phyloP scores from a whole-genome alignment of 2,113 vertebrate genomes.

The Antechinus stuartii region DNA sequence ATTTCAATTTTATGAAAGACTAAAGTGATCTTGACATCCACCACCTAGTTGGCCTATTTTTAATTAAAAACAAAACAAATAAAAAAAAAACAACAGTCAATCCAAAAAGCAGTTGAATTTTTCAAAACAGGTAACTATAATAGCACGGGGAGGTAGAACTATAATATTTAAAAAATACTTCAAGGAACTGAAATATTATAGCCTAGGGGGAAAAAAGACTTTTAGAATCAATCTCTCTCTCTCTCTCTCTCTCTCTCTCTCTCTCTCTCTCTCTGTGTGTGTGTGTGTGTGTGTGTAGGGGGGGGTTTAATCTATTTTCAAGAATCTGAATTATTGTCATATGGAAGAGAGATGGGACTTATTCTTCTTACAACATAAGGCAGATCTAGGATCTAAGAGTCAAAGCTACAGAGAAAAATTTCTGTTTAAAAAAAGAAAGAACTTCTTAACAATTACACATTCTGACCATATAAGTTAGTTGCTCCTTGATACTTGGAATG shows the following conservation, averaged over 20 bases:
- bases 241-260: too few species aligned
- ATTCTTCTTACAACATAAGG: neutral
- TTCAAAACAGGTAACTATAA: neutral
- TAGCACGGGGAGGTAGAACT: neutral
- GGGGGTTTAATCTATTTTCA: neutral
- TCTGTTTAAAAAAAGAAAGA: neutral
- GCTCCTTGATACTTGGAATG: neutral
- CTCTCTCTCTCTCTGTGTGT: too few species aligned
- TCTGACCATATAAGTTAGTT: neutral
- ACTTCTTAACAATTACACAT: neutral
- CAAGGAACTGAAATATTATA: neutral
- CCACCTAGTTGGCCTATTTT: neutral
- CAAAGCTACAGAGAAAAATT: neutral
- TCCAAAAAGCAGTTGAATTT: neutral
- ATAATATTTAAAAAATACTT: neutral
- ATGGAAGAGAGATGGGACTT: neutral
- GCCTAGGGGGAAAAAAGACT: neutral
- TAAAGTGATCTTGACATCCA: neutral
- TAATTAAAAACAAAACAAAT: neutral
- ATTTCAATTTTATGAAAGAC: neutral
- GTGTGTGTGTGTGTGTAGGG: too few species aligned
- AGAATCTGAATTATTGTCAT: neutral
- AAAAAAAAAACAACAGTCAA: neutral
- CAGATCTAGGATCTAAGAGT: neutral
- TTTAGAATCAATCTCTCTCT: neutral